These are phyloP conservation scores for Danionella cerebrum DNA, from an alignment of 2,113 vertebrate species.

Conservation along the genomic window DNA sequence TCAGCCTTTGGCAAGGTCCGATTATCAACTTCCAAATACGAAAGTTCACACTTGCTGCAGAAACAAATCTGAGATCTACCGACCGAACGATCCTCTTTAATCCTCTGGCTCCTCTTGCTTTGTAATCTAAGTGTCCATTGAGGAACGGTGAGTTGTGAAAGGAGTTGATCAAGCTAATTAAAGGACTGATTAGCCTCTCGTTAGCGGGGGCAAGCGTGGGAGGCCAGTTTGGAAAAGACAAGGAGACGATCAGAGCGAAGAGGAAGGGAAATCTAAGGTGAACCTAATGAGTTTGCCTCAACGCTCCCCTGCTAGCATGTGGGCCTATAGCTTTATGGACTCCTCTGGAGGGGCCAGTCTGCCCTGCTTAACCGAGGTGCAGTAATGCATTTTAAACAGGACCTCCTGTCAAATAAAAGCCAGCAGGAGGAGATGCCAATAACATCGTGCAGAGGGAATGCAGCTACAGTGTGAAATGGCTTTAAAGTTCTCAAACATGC, in stretches of 20 bases:
- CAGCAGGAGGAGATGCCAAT: conserved; percentile 22
- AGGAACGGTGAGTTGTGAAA: conserved; percentile 38
- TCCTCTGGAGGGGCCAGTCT: conserved; percentile 21
- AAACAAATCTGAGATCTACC: background rate
- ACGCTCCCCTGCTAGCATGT: background rate
- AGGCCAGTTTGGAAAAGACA: conserved; percentile 38
- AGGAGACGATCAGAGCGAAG: background rate
- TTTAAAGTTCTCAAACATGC: conserved; percentile 13
- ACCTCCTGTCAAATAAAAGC: conserved; percentile 21
- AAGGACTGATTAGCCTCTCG: conserved; percentile 46
- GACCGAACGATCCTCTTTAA: conserved; percentile 15
- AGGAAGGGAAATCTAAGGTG: background rate
- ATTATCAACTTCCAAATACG: conserved; percentile 15
- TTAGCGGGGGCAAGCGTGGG: conserved; percentile 27
- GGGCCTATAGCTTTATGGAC: conserved; percentile 20
- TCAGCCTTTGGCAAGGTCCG: background rate
- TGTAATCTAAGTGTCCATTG: conserved; percentile 27
- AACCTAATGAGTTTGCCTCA: conserved; percentile 1
- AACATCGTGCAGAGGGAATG: conserved; percentile 23
- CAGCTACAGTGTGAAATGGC: conserved; percentile 22
- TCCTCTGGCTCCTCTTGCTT: conserved; percentile 1
- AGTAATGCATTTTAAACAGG: conserved; percentile 40
- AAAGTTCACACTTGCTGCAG: background rate
- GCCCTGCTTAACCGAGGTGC: conserved; percentile 26
- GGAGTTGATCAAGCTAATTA: conserved; percentile 51